phyloP scores from a whole-genome alignment of 2,113 vertebrate genomes.

The Eulemur macaco region DNA sequence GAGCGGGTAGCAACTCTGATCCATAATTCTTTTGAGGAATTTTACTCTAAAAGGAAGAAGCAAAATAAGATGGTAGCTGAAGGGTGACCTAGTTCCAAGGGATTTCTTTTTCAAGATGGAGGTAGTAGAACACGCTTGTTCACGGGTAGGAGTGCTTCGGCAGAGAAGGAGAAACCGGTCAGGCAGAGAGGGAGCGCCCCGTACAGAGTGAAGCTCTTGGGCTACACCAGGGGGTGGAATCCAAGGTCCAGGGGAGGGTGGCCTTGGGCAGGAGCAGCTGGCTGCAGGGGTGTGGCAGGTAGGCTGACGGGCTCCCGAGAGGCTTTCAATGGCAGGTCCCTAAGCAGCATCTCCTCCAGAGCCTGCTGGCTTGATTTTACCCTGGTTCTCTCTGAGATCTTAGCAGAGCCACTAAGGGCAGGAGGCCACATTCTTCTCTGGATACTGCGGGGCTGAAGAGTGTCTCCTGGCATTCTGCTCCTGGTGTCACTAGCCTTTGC shows the following conservation, averaged over 20 bases:
- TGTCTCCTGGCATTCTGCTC: background rate
- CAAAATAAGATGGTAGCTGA: background rate
- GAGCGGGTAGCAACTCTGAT: background rate
- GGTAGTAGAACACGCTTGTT: background rate
- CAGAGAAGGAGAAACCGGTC: background rate
- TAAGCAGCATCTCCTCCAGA: background rate
- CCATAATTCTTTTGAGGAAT: background rate
- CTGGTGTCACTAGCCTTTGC: background rate
- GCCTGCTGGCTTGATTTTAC: background rate
- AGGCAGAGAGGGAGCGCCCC: background rate
- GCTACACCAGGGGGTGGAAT: fast-evolving
- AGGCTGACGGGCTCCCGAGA: background rate
- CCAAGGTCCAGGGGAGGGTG: background rate
- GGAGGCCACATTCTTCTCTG: background rate
- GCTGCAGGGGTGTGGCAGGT: background rate
- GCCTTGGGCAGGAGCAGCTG: background rate
- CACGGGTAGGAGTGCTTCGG: background rate
- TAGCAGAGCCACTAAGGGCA: background rate
- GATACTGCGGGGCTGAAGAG: background rate
- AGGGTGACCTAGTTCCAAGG: background rate
- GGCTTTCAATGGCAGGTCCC: background rate
- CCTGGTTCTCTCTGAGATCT: background rate
- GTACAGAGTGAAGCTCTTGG: background rate
- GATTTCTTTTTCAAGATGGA: background rate
- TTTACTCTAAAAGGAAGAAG: background rate